Evolutionary conservation across 2,888 invertebrate species (phyloP), one percentile per base, ranked within the genome.

Genomic region (Nymphalis polychloros): DNA sequence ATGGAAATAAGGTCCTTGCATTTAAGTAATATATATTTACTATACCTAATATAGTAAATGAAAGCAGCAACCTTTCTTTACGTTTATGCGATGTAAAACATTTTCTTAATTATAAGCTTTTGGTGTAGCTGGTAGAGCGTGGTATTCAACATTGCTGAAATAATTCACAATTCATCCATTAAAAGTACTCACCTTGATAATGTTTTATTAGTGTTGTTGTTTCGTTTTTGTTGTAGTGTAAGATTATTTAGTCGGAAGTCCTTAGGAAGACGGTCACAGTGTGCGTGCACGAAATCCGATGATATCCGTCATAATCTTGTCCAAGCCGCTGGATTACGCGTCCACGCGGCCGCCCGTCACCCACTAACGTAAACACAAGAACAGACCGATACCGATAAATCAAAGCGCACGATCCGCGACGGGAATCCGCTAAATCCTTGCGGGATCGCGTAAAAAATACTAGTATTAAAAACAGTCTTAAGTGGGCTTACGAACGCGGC

Each of bases 401-500:
- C 92, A 92, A 90, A 92, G 91, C 88, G 85, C 89, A 87, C 90
- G 90, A 89, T 89, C 87, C 57, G 88, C 90, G 86, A 86, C 89
- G 89, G 87, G 88, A 86, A 91, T 90, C 92, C 92, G 91, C 86
- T 91, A 93, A 93, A 92, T 91, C 93, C 92, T 89, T 89, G 85
- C 88, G 89, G 92, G 90, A 91, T 92, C 91, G 91, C 92, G 92
- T 93, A 93, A 93, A 93, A 93, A 93, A 93, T 93, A 94, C 94
- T 94, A 94, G 94, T 94, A 94, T 94, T 94, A 94, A 94, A 94
- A 94, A 94, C 91, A 92, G 94, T 94, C 94, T 94, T 94, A 94
- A 94, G 92, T 92, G 94, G 93, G 94, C 94, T 94, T 94, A 94
- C 93, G 90, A 86, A 88, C 93, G 93, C 92, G 91, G 90, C 93